phyloP scores from a whole-genome alignment of 2,113 vertebrate species.

The Eretmochelys imbricata region DNA sequence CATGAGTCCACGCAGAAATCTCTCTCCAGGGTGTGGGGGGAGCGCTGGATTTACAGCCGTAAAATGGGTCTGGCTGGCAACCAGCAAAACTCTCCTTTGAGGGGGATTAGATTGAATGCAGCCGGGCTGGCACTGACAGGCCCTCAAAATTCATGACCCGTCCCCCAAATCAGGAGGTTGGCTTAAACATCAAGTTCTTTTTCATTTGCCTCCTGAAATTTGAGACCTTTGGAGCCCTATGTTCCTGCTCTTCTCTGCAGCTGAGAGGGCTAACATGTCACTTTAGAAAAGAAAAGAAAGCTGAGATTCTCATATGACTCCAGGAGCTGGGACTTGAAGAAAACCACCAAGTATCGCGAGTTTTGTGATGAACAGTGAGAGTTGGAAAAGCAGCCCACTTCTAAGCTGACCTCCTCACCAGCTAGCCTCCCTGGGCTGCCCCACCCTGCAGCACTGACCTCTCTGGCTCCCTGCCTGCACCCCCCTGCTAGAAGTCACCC shows the following conservation, averaged over 20 bases:
- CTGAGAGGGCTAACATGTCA: not conserved
- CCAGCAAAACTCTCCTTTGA: not conserved
- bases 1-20: not conserved
- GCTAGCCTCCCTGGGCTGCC: not conserved
- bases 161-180: not conserved
- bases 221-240: not conserved
- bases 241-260: not conserved
- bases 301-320: not conserved
- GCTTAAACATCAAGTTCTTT: not conserved
- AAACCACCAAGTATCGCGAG: not conserved
- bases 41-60: not conserved
- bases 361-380: not conserved
- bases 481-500: not conserved
- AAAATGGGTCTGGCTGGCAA: not conserved
- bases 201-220: not conserved
- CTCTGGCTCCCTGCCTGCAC: not conserved
- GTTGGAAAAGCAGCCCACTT: not conserved
- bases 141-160: not conserved
- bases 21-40: too few relatives aligned
- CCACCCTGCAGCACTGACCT: not conserved
- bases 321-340: not conserved
- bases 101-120: not conserved
- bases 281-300: not conserved
- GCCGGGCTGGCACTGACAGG: too few relatives aligned
- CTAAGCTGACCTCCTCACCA: not conserved